Evolutionary conservation across 2,888 invertebrate genomes (phyloP).

Genomic region (Mylabris sibirica): DNA sequence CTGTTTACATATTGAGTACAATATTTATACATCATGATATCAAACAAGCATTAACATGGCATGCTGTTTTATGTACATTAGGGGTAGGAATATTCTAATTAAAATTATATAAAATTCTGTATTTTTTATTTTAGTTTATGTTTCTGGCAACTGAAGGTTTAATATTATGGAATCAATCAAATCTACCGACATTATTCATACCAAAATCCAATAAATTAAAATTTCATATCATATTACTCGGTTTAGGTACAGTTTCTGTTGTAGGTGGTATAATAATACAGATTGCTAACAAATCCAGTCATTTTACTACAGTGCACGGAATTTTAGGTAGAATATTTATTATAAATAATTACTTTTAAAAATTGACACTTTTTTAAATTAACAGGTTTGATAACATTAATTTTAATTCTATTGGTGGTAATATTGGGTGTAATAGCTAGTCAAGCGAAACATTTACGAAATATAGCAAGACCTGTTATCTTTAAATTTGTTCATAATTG

Average conservation of each 20-base stretch:
- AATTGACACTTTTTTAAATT: background rate
- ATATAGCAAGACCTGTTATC: constrained; percentile 6
- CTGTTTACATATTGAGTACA: constrained; percentile 15
- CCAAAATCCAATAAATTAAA: constrained; percentile 26
- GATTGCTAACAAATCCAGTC: constrained; percentile 28
- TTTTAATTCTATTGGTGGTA: constrained; percentile 15
- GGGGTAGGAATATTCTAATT: constrained; percentile 16
- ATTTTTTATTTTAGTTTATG: constrained; percentile 25
- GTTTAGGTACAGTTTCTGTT: constrained; percentile 25
- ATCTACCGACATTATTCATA: constrained; percentile 35
- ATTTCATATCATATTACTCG: constrained; percentile 29
- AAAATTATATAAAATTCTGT: background rate
- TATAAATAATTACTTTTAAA: background rate
- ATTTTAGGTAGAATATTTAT: constrained; percentile 32
- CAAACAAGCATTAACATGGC: constrained; percentile 17
- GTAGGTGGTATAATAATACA: constrained; percentile 29
- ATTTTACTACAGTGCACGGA: constrained; percentile 37
- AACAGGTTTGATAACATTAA: constrained; percentile 23
- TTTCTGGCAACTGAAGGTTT: constrained; percentile 30
- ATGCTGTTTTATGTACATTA: constrained; percentile 20
- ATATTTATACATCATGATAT: constrained; percentile 13
- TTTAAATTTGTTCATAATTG: constrained; percentile 17
- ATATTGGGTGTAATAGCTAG: constrained; percentile 14
- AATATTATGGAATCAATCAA: constrained; percentile 25
- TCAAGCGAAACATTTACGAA: constrained; percentile 17